A percentile compares a stretch with the other conserved stretches of the same genome.
These are phyloP conservation scores for Apogon talboti DNA, from an alignment of 2,797 vertebrate genomes.

Conservation along the genomic window DNA sequence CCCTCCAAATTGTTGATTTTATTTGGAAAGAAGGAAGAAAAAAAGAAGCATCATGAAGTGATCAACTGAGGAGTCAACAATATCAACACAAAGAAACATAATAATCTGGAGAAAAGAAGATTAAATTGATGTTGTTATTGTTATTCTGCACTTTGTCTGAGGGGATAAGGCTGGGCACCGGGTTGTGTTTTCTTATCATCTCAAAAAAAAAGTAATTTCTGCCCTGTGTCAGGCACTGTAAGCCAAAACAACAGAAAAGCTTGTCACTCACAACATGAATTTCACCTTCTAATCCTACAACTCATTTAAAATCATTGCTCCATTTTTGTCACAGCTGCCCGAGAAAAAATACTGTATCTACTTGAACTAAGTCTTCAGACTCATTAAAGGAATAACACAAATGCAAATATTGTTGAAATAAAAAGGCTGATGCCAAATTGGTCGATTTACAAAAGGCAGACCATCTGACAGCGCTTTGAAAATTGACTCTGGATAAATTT, in stretches of 20 bases:
- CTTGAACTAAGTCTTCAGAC: conserved; percentile 38
- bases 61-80: conserved; percentile 67
- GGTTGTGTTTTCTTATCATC: conserved; percentile 57
- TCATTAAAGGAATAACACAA: conserved; percentile 36
- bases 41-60: conserved; percentile 54
- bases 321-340: conserved; percentile 38
- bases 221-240: conserved; percentile 61
- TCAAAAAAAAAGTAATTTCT: conserved; percentile 65
- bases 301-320: conserved; percentile 47
- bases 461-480: conserved; percentile 34
- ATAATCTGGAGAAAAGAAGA: conserved; percentile 65
- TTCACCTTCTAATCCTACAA: conserved; percentile 75
- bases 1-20: conserved; percentile 55
- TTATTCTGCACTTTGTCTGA: conserved; percentile 41
- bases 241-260: conserved; percentile 54
- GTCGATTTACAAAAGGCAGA: conserved; percentile 27
- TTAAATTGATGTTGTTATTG: conserved; percentile 69
- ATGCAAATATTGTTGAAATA: conserved; percentile 49
- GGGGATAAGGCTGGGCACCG: conserved; percentile 36
- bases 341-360: conserved; percentile 21
- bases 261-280: conserved; percentile 69
- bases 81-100: conserved; percentile 71
- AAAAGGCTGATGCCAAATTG: conserved; percentile 50
- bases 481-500: conserved; percentile 59
- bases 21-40: conserved; percentile 22